Conservation (phyloP, 2,888 invertebrate genomes). For the Malthinus flaveolus region DNA sequence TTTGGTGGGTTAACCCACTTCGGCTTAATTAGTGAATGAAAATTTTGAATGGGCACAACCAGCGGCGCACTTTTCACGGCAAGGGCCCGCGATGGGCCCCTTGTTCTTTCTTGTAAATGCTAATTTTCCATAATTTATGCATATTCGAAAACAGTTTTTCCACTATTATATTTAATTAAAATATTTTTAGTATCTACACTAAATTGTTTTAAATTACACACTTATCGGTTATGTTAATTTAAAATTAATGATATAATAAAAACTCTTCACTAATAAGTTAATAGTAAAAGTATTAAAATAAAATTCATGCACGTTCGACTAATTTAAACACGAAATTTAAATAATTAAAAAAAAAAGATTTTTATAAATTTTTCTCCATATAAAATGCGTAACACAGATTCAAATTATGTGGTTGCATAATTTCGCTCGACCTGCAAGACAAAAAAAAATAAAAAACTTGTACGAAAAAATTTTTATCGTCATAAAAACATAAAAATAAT, state of each 20-base stretch:
- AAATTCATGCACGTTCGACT: no score
- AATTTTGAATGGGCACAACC: no score
- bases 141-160: no score
- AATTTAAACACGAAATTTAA: no score
- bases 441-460: conserved; percentile 13
- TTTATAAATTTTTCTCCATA: conserved; percentile 14
- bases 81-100: no score
- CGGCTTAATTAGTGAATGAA: no score
- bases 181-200: conserved; percentile 6
- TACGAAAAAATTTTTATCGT: conserved; percentile 14
- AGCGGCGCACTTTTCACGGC: no score
- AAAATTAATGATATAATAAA: conserved; percentile 6
- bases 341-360: neutral
- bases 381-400: conserved; percentile 13
- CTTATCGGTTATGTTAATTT: conserved; percentile 4
- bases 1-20: no score
- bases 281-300: neutral
- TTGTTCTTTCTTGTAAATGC: no score
- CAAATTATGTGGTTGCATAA: conserved; percentile 20
- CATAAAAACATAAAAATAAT: conserved; percentile 19
- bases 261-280: conserved; percentile 4
- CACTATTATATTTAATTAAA: conserved; percentile 2
- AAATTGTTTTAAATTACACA: conserved; percentile 5
- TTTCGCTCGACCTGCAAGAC: conserved; percentile 28
- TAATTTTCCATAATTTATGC: no score